A percentile compares a stretch with the other conserved stretches of the same genome.
Evolutionary conservation across 2,888 invertebrate genomes (phyloP).

Genomic region (Sympetrum striolatum): DNA sequence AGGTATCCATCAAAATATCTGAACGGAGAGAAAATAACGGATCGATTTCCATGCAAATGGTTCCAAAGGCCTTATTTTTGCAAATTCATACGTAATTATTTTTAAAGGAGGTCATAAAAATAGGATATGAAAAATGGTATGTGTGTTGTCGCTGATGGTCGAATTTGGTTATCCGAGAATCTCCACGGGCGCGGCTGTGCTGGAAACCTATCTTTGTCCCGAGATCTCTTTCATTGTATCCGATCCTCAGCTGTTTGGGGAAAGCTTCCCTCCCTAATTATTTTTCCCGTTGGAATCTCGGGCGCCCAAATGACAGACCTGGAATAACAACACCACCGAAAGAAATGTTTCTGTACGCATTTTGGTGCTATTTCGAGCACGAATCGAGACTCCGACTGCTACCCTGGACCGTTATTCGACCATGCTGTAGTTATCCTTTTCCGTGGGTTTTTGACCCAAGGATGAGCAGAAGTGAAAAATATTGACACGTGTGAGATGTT

Average conservation of each 20-base stretch:
- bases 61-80: no score
- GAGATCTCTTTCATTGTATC: neutral
- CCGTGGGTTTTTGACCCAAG: neutral
- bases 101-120: neutral
- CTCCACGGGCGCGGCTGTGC: neutral
- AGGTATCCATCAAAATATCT: no score
- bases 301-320: conserved; percentile 12
- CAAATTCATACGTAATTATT: neutral
- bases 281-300: neutral
- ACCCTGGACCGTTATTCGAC: neutral
- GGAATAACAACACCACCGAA: neutral
- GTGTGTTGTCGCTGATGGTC: neutral
- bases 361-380: neutral
- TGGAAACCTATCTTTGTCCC: neutral
- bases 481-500: no score
- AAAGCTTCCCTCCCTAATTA: neutral
- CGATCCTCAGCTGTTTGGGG: neutral
- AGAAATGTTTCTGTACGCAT: neutral
- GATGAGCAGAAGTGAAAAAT: no score
- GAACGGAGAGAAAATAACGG: no score
- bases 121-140: neutral
- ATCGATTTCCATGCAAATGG: no score
- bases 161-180: neutral
- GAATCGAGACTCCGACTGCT: neutral
- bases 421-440: neutral